A percentile compares a stretch with the other conserved stretches of the same genome.
Evolutionary conservation across 2,113 vertebrate species (phyloP).

Genomic region (Psittacara wagleri): DNA sequence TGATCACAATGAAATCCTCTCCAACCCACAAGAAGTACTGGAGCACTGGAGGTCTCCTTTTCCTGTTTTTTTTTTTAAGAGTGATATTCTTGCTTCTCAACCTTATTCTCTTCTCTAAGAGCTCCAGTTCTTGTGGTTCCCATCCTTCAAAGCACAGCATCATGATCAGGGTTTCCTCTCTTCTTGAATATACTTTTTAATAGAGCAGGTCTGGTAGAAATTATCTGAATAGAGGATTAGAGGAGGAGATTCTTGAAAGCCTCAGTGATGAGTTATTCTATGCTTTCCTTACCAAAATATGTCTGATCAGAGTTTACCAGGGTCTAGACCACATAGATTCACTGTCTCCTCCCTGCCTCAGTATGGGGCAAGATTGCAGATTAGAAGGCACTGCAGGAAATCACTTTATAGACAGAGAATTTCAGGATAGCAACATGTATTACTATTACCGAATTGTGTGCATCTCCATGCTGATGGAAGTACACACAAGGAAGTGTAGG

Average conservation of each 20-base stretch:
- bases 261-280: background rate
- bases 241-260: background rate
- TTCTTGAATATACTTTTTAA: background rate
- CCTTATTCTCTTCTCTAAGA: background rate
- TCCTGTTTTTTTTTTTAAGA: background rate
- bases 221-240: background rate
- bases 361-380: too few relatives aligned
- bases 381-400: background rate
- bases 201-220: background rate
- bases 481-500: background rate
- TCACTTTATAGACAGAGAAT: background rate
- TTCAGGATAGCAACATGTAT: background rate
- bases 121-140: background rate
- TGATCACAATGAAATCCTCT: background rate
- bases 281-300: background rate
- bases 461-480: background rate
- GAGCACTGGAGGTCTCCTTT: background rate
- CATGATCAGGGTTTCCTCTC: background rate
- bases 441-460: background rate
- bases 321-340: background rate
- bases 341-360: background rate
- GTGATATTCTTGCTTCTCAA: background rate
- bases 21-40: background rate
- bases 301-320: background rate
- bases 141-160: background rate